Evolutionary conservation across 2,888 invertebrate genomes (phyloP), one percentile per base, ranked within the genome.

Genomic region (Leptopilina syphax): DNA sequence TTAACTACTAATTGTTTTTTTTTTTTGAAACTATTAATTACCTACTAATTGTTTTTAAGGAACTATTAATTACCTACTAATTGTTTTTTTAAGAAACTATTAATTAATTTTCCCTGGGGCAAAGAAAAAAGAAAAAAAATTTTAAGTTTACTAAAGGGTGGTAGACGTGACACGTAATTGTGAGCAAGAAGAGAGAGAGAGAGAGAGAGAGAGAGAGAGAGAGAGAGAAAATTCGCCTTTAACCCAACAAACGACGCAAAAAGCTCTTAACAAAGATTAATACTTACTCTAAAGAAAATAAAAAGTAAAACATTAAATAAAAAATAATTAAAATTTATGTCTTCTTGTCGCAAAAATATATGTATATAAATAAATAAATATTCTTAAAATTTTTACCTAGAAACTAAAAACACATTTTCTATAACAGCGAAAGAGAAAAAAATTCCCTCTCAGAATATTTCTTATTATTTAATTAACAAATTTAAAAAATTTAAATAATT

Each of bases 111-210:
- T 8, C 13, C 70, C 27, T 27, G 12, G 27, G 70, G 27, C 27
- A 27, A 44, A 7, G 44, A 34, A 34, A 44, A 44, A 8, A 54
- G 18, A 27, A 54, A 70, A 54, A 70, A 13, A 13, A 50, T 13
- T 24, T 27, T 27, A 27, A 13, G 50, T 24, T 47, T 27, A 7
- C n/a, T 7, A 18, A 27, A 18, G 70, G 70, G 70, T 70, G 70
- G 54, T 12, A 70, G 13, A 70, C 70, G 70, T 70, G 54, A 70
- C 70, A 54, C 50, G 70, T 70, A 54, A 70, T n/a, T 70, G 27
- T 70, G 70, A 54, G 54, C 27, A 27, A 27, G 54, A 24, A 50
- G 50, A 70, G 24, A 54, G 24, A 13, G 24, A 44, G 27, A 13
- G 54, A 18, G 13, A 13, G 13, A 24, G 54, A 18, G 13, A 13